Conservation (phyloP, 2,888 invertebrate genomes). For the Pammene fasciana region DNA sequence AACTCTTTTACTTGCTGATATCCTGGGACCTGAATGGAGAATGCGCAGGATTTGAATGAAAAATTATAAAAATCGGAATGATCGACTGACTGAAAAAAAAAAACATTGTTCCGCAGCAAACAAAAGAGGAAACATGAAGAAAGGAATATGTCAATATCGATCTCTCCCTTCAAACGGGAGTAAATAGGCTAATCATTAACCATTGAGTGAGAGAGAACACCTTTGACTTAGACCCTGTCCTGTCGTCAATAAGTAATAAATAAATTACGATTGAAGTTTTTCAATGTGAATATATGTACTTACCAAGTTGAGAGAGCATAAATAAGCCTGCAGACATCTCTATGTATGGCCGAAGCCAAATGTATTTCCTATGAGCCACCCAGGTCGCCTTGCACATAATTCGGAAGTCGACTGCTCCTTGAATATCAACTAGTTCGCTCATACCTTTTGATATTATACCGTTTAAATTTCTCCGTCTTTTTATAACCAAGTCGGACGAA, state of each 20-base stretch:
- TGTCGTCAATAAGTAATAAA: too few species aligned
- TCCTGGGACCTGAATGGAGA: slow-evolving; percentile 8
- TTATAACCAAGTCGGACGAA: slow-evolving; percentile 8
- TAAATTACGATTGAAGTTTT: background rate
- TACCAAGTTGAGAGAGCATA: background rate
- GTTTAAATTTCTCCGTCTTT: slow-evolving; percentile 25
- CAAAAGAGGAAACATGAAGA: too few species aligned
- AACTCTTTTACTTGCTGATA: slow-evolving; percentile 23
- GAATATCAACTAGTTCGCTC: slow-evolving; percentile 31
- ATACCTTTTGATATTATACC: slow-evolving; percentile 16
- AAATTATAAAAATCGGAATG: background rate
- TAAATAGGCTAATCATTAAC: too few species aligned
- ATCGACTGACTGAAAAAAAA: background rate
- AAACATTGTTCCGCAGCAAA: background rate
- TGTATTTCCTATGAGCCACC: slow-evolving; percentile 30
- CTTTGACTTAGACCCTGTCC: too few species aligned
- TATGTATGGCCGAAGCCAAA: slow-evolving; percentile 25
- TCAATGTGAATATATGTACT: background rate
- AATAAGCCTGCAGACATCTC: background rate
- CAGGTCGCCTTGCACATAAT: slow-evolving; percentile 29
- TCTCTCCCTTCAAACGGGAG: too few species aligned
- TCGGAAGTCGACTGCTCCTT: slow-evolving; percentile 22
- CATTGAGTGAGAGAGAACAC: too few species aligned
- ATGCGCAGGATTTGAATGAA: background rate
- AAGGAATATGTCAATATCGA: too few species aligned